Evolutionary conservation across 2,113 vertebrate species (phyloP), one percentile per base, ranked within the genome.

Genomic region (Ailuropoda melanoleuca): DNA sequence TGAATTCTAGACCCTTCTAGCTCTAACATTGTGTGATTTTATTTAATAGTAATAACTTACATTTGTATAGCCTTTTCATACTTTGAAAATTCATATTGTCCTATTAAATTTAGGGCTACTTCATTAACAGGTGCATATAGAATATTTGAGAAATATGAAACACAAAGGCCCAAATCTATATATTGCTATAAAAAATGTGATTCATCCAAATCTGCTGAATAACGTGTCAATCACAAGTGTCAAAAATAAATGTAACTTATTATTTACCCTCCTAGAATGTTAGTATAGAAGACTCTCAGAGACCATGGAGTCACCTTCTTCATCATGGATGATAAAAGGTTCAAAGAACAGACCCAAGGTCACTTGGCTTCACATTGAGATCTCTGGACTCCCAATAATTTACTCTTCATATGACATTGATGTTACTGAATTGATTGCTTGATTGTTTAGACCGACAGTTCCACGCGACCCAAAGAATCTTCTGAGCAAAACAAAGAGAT

Each of bases 111-210:
- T 14, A 89, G 72, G 12, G 29, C 29, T 74, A 68, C 31, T 82
- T 6, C 8, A 56, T 15, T 31, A 78, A 50, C 60, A 91, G 68
- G 12, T 60, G 9, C 10, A 77, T 29, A 34, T 2, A n/a, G 24
- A 90, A n/a, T 55, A 60, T 55, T 64, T 90, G 55, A 74, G 46
- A 94, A 92, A 95, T 48, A 86, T 92, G 24, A 92, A 92, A 78
- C 53, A n/a, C 7, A 83, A 70, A 66, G 9, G 18, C 5, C 19
- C 23, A 81, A 58, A 66, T 81, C 11, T 55, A 68, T 68, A 72
- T 68, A 81, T 91, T 78, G 31, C 14, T 88, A 58, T 24, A 31
- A 82, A 75, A 94, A 87, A 75, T n/a, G 11, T n/a, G 29, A 93
- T 53, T 39, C 29, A 89, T 14, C 31, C 55, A 60, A 82, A 46